phyloP scores from a whole-genome alignment of 2,888 invertebrate species.

The Clusia tigrina region DNA sequence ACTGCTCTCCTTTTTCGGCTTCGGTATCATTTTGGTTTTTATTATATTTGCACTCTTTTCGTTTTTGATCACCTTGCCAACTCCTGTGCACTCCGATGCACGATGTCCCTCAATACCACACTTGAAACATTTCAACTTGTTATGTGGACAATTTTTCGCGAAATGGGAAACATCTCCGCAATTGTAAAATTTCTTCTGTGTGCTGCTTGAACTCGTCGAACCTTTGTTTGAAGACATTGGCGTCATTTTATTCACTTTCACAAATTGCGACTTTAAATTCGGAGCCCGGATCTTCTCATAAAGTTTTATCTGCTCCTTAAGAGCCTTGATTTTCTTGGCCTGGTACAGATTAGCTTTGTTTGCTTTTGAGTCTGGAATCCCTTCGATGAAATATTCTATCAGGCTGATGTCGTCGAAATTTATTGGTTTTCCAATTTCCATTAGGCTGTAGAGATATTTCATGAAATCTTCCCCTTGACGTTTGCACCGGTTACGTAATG shows the following conservation, averaged over 20 bases:
- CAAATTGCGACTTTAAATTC: not conserved
- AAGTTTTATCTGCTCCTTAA: conserved; percentile 8
- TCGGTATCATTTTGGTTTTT: not conserved
- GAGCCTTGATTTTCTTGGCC: not conserved
- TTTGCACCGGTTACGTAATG: conserved; percentile 9
- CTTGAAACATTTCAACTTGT: not conserved
- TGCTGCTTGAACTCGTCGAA: not conserved
- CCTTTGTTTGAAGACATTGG: not conserved
- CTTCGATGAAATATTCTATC: too few species aligned
- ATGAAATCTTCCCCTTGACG: not conserved
- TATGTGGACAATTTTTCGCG: not conserved
- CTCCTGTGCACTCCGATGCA: not conserved
- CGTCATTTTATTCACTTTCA: not conserved
- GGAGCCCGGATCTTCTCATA: not conserved
- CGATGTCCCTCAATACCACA: not conserved
- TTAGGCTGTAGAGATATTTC: conserved; percentile 13
- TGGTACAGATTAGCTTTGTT: too few species aligned
- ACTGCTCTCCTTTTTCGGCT: too few species aligned
- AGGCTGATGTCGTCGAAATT: too few species aligned
- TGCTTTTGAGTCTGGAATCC: too few species aligned
- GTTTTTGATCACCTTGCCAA: not conserved
- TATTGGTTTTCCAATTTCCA: conserved; percentile 12
- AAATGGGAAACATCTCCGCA: not conserved
- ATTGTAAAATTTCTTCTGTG: not conserved
- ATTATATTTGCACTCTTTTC: not conserved